Base-by-base conservation (phyloP, 2,797 vertebrate species). In the Sparus aurata region DNA sequence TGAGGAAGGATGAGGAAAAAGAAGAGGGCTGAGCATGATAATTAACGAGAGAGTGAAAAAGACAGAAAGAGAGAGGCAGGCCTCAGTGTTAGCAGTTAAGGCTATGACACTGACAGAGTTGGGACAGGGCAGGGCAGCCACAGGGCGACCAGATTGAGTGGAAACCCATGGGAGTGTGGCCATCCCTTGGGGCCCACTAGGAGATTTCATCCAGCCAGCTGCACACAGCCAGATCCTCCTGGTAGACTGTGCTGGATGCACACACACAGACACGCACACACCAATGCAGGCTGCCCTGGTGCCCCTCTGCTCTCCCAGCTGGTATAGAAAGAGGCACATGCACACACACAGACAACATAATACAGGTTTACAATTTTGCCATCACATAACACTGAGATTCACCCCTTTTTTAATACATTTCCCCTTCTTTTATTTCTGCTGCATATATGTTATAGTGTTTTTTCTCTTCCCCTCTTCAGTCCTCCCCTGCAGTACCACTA, bases 181-280 rank as follows among this genome's bases (percentile, higher is more conserved):
- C 73, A 66, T 94, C 92, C 93, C 94, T 89, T 34, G 79, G 90
- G 94, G 90, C 82, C 66, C 83, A 85, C 84, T 81, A 75, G 81
- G 88, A 92, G 88, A 93, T 91, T 91, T 93, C 86, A 92, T 85
- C 86, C 87, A 88, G 94, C 93, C 95, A 95, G 94, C 92, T 95
- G 94, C 93, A 94, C 91, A 94, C 91, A 93, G 93, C 91, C 85
- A 88, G 84, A 86, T 77, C 90, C 90, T 92, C 92, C 92, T 93
- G 93, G 92, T 94, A 87, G 88, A 75, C 73, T 79, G 75, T 71
- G 85, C 82, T 86, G 88, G 75, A 75, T 84, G 58, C 69, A 73
- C 46, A 75, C 41, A 18, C 46, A 65, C 55, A 65, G n/a, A 34
- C 62, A 52, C 46, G 46, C 49, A 60, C 53, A 72, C 53, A 66